Percentiles rank a stretch among this genome's conserved stretches.
Conservation (phyloP, 2,797 vertebrate genomes). For the Australoheros facetus region DNA sequence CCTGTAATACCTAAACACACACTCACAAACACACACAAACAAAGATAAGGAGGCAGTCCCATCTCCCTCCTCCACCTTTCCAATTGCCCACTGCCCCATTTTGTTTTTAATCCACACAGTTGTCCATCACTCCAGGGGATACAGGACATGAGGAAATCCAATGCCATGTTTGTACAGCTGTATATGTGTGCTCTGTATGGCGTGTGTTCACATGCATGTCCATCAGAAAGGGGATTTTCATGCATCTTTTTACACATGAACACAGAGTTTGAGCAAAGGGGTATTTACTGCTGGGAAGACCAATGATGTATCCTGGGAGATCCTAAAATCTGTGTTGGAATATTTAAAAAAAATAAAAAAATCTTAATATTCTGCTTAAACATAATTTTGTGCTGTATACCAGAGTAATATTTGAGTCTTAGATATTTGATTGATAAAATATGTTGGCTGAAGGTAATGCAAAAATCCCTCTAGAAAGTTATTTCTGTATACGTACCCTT, state of each 20-base stretch:
- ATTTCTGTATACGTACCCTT: neutral
- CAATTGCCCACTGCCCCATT: constrained; percentile 25
- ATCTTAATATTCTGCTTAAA: neutral
- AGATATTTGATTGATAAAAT: neutral
- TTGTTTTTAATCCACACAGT: constrained; percentile 50
- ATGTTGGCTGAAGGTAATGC: no score
- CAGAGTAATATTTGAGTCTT: neutral
- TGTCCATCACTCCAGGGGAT: constrained; percentile 18
- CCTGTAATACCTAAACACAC: constrained; percentile 23
- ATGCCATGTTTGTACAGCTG: constrained; percentile 14
- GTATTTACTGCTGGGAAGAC: neutral
- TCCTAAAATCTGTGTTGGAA: neutral
- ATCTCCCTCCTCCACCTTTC: constrained; percentile 14
- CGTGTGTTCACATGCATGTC: neutral
- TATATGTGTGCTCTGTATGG: neutral
- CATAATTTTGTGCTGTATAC: no score
- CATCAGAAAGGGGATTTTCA: neutral
- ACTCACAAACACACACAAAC: constrained; percentile 37
- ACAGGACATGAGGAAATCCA: constrained; percentile 29
- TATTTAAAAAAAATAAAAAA: neutral
- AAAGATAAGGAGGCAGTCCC: constrained; percentile 34
- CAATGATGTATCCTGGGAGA: neutral
- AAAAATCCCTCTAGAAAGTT: no score
- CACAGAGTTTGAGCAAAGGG: neutral
- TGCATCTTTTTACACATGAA: neutral